phyloP scores from a whole-genome alignment of 2,888 invertebrate genomes.

The Rhabditophanes sp. region DNA sequence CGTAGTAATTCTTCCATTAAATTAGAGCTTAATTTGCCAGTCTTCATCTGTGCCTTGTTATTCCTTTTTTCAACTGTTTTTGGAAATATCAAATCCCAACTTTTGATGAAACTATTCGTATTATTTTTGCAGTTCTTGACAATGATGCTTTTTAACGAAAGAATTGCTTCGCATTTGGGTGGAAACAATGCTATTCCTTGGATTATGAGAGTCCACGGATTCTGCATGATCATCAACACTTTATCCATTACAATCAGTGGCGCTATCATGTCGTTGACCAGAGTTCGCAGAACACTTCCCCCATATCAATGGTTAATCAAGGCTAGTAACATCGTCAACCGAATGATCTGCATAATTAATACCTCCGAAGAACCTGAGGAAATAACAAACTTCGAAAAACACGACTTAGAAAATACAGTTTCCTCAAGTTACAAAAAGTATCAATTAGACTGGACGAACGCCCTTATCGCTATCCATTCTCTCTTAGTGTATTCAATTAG shows the following conservation, averaged over 20 bases:
- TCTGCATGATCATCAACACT: constrained; percentile 33
- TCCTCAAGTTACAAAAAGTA: too few species aligned
- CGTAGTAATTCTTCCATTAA: constrained; percentile 31
- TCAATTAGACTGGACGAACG: constrained; percentile 30
- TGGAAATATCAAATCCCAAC: constrained; percentile 24
- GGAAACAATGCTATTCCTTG: constrained; percentile 32
- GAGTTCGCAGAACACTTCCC: constrained; percentile 27
- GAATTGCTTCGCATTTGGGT: constrained; percentile 36
- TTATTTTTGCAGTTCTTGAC: constrained; percentile 35
- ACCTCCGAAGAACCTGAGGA: constrained; percentile 19
- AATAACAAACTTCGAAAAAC: too few species aligned
- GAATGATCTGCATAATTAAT: constrained; percentile 33
- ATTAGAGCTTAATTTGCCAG: constrained; percentile 25
- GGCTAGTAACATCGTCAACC: constrained; percentile 33
- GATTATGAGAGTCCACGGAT: constrained; percentile 36
- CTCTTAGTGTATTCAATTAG: too few species aligned
- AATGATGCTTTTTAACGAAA: constrained; percentile 34
- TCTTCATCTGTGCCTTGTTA: constrained; percentile 27
- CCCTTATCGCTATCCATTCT: constrained; percentile 40
- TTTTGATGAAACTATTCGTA: constrained; percentile 35
- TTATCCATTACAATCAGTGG: constrained; percentile 28
- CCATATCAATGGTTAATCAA: constrained; percentile 32
- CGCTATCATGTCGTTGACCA: constrained; percentile 21
- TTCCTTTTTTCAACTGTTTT: constrained; percentile 37
- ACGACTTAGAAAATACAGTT: too few species aligned